Evolutionary conservation across 2,113 vertebrate species (phyloP).

Genomic region (Gadus chalcogrammus): DNA sequence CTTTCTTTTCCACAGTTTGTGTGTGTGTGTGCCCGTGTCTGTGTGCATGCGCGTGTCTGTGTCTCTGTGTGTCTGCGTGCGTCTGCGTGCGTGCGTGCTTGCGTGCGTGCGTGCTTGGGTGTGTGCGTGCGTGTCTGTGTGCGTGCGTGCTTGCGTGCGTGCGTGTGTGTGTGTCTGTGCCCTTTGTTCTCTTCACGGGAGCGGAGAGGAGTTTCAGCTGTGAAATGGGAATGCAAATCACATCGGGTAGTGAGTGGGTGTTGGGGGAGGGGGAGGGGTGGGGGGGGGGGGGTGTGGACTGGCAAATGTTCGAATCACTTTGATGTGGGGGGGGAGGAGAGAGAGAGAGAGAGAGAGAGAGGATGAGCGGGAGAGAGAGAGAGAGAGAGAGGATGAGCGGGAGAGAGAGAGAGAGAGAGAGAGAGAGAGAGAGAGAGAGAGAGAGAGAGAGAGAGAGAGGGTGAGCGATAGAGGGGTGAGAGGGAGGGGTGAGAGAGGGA

Average conservation of each 20-base stretch:
- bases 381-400: slow-evolving; percentile 13
- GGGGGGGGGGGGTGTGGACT: slow-evolving; percentile 48
- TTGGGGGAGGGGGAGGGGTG: no score
- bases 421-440: background rate
- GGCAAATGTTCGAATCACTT: slow-evolving; percentile 62
- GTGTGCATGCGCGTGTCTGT: no score
- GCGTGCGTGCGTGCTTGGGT: no score
- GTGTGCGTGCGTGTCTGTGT: no score
- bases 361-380: no score
- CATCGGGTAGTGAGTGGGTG: slow-evolving; percentile 53
- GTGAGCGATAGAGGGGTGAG: no score
- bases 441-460: background rate
- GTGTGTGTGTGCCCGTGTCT: no score
- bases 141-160: no score
- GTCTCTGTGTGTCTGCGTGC: no score
- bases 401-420: background rate
- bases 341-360: slow-evolving; percentile 22
- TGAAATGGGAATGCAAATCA: slow-evolving; percentile 70
- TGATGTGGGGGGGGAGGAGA: slow-evolving; percentile 42
- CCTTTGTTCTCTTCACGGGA: slow-evolving; percentile 47
- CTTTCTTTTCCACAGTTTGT: no score
- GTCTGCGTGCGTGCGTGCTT: no score
- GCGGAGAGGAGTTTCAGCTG: slow-evolving; percentile 47
- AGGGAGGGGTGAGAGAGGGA: slow-evolving; percentile 22
- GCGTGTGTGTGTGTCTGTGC: no score